Evolutionary conservation across 1,140 invertebrate genomes (phyloP), one percentile per base, ranked within the genome.

Genomic region (Trachymyrmex septentrionalis): DNA sequence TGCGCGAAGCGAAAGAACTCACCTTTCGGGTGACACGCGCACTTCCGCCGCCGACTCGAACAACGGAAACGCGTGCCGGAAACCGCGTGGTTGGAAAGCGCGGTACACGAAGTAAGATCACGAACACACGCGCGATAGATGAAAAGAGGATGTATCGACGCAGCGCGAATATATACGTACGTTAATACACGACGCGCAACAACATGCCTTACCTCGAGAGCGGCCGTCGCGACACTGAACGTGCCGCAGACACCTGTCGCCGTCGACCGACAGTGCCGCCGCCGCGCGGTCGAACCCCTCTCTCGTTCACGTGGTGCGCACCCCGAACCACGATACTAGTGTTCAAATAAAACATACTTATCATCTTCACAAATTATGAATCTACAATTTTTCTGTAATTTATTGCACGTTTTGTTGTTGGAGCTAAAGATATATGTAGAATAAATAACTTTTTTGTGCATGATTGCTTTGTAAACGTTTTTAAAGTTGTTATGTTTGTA

Each of bases 211-310:
- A 93, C 93, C 92, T 94, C 94, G 93, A 93, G 94, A 94, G 93
- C 94, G 93, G 95, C 92, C 92, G 95, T 92, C 93, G 94, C 94
- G 92, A 94, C 94, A 95, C 95, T 95, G 95, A 94, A 90, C 82
- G 84, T 73, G 87, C 82, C 90, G 85, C 91, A 92, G 92, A 94
- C 94, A 94, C 94, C 94, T 94, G 94, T 94, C 93, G 93, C 87
- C 90, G 88, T 88, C 81, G 82, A 86, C 76, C 92, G 92, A 93
- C 88, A 63, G 92, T 93, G 88, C 90, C 93, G 93, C 92, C 94
- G 86, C 93, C 95, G 87, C 61, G 87, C 92, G 93, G 92, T 87
- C 90, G 92, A 92, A 88, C 91, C 92, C 92, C 90, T 90, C 89
- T 69, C 77, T 81, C 85, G 75, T n/a, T 48, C 61, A n/a, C 9